A percentile compares a stretch with the other conserved stretches of the same genome.
phyloP scores from a whole-genome alignment of 2,888 invertebrate species.

The Drosophila picticornis region DNA sequence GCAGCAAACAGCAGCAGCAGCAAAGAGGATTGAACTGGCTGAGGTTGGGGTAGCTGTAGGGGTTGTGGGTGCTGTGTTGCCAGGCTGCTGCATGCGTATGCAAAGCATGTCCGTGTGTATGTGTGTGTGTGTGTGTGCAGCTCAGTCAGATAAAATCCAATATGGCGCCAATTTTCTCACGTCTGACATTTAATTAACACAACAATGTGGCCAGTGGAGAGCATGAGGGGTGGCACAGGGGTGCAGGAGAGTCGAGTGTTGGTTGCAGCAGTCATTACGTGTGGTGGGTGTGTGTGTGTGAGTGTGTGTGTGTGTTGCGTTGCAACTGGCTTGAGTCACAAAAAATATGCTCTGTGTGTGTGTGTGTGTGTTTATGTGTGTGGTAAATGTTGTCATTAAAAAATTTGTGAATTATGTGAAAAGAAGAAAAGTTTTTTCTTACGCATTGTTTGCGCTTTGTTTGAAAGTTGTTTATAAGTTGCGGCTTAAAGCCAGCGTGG shows the following conservation, averaged over 20 bases:
- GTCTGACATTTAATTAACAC: conserved; percentile 83
- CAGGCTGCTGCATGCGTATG: conserved; percentile 59
- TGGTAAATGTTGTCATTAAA: conserved; percentile 72
- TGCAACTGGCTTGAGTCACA: conserved; percentile 19
- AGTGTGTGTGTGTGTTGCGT: neutral
- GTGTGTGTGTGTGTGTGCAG: conserved; percentile 32
- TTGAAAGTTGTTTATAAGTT: conserved; percentile 39
- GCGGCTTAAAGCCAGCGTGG: conserved; percentile 18
- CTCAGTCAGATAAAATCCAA: conserved; percentile 78
- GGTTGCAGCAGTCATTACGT: conserved; percentile 19
- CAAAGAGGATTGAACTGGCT: conserved; percentile 52
- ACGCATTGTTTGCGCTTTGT: conserved; percentile 47
- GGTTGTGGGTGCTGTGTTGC: neutral
- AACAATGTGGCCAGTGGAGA: conserved; percentile 61
- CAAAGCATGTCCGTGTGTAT: conserved; percentile 22
- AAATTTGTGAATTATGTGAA: conserved; percentile 64
- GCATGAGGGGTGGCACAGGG: neutral
- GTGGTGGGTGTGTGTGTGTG: neutral
- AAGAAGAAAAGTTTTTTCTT: conserved; percentile 39
- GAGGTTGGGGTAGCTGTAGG: neutral
- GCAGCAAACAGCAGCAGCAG: conserved; percentile 55
- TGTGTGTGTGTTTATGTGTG: conserved; percentile 1
- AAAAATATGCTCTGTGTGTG: conserved; percentile 55
- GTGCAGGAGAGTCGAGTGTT: neutral
- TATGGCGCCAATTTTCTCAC: conserved; percentile 83